Conservation (phyloP, 2,888 invertebrate genomes). For the Orthonevra nobilis region DNA sequence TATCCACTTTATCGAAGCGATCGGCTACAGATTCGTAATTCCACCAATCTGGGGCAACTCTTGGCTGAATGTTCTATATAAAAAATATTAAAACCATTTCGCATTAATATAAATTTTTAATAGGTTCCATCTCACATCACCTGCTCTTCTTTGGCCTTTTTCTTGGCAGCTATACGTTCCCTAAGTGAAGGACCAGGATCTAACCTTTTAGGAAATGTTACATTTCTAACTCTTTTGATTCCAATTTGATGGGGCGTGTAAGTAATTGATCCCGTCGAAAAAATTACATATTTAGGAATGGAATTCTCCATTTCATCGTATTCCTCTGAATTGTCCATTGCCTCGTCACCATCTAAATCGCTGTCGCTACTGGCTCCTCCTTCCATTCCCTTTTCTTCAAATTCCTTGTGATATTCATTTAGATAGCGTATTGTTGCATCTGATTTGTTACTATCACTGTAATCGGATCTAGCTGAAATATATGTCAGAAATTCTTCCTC, state of each 20-base stretch:
- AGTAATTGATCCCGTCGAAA: constrained; percentile 90
- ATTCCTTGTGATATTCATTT: constrained; percentile 82
- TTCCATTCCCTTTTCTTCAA: constrained; percentile 72
- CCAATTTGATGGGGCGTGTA: constrained; percentile 93
- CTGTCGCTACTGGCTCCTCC: constrained; percentile 53
- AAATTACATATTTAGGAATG: constrained; percentile 84
- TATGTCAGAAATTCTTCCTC: constrained; percentile 71
- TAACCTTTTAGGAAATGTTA: constrained; percentile 85
- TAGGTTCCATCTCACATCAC: constrained; percentile 18
- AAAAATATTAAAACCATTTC: neutral
- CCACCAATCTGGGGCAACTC: constrained; percentile 84
- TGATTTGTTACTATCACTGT: constrained; percentile 36
- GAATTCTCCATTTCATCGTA: constrained; percentile 84
- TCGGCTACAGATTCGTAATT: constrained; percentile 86
- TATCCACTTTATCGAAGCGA: constrained; percentile 88
- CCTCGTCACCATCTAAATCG: constrained; percentile 71
- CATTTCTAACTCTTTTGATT: constrained; percentile 86
- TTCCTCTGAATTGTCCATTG: constrained; percentile 79
- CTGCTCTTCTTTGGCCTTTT: constrained; percentile 81
- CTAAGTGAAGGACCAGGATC: constrained; percentile 86
- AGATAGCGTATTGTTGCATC: constrained; percentile 82
- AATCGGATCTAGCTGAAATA: constrained; percentile 40
- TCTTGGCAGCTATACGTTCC: constrained; percentile 84
- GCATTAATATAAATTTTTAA: neutral
- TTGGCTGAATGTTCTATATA: constrained; percentile 77